Evolutionary conservation across 2,888 invertebrate genomes (phyloP), one percentile per base, ranked within the genome.

Genomic region (Hypena proboscidalis): DNA sequence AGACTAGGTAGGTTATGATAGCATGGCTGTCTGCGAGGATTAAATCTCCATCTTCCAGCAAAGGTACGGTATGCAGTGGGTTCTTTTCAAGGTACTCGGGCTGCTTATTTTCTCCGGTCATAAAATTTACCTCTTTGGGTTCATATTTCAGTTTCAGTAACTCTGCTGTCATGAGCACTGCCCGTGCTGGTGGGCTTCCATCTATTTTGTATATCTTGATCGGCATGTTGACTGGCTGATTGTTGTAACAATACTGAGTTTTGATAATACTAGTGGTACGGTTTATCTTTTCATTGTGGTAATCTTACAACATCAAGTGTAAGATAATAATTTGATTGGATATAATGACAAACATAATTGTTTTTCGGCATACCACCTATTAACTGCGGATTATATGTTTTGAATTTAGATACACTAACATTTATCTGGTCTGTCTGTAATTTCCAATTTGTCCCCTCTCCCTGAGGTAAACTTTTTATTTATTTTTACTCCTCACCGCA

Each of bases 11-110:
- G 0, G 71, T 74, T 0, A 74, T 61, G 7, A 81, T 81, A 0
- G 80, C 74, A 19, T 79, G 79, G 23, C 79, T 80, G 15, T 79
- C 80, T 4, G 70, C 52, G 0, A 81, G 40, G 0, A 58, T 14
- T 17, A 74, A 77, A 13, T 75, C 72, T n/a, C 65, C 73, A 8
- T 80, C 80, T 74, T 78, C 78, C 2, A 81, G 38, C 4, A 79
- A 17, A 0, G 80, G 80, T 0, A 80, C 33, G 0, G 69, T 54
- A 11, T 78, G 77, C 4, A 69, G 34, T 0, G 78, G 80, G 25
- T 80, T 81, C 32, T 79, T 80, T 1, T 64, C 57, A 0, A 34
- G 22, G 6, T 27, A 40, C 22, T 40, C 33, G 1, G 33, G 33
- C 8, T 14, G 21, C 21, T 15, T 9, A 2, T 69, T 48, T 0